Base-by-base conservation (phyloP, 2,888 invertebrate species). In the Lasioglossum zephyrum region DNA sequence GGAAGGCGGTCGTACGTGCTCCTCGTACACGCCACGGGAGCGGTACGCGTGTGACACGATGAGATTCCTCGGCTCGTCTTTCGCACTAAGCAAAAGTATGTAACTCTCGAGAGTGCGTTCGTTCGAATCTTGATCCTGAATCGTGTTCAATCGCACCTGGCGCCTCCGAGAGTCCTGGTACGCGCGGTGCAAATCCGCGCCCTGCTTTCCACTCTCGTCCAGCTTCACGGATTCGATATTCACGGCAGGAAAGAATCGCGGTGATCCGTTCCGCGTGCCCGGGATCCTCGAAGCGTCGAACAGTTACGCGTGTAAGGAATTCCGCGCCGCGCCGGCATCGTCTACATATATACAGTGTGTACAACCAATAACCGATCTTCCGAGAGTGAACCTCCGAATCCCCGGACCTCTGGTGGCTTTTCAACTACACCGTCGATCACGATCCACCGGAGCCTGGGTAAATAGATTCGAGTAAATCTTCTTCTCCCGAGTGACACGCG, bases 401-500 rank as follows among this genome's bases (percentile, higher is more conserved):
- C 66, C 73, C 11, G 70, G 44, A 36, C 22, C 69, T 47, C 22
- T 31, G 47, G 22, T 31, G 31, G 18, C 16, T 69, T 47, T 26
- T 63, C 57, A 57, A 11, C 57, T 11, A 9, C n/a, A 57, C 0
- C 63, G 63, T 63, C 57, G 69, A 81, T 72, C 47, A 22, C 79
- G 66, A 76, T 76, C 84, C 77, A 84, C 78, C 63, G 78, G 53
- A 72, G 26, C 70, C 74, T 81, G 60, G 87, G 82, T 86, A 86
- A 77, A 86, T 69, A 79, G 6, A 31, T 86, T 74, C 66, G 75
- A 57, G 57, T 11, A n/a, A 57, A 57, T 11, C 1, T 57, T n/a
- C 78, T 79, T 79, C 16, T 31, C 9, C 73, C 22, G 72, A 36
- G 80, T 73, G 80, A 86, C 87, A 87, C 87, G 86, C 86, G 87